Percentiles rank a stretch among this genome's conserved stretches.
Evolutionary conservation across 1,140 invertebrate species (phyloP).

Genomic region (Drosophila teissieri): DNA sequence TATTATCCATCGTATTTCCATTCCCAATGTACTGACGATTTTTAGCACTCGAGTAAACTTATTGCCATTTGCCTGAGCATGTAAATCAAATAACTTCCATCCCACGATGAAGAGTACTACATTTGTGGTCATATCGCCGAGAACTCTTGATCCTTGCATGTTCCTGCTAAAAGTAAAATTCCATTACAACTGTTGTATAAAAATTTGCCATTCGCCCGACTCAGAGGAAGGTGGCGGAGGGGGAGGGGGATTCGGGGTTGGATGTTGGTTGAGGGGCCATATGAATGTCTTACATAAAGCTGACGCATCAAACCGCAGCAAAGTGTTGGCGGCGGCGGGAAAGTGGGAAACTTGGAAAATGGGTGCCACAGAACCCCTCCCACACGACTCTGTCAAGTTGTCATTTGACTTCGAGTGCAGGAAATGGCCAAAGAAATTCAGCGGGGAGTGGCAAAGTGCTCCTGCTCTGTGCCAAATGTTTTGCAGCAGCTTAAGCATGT

Average conservation of each 20-base stretch:
- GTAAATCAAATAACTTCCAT: background rate
- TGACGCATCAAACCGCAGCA: conserved; percentile 71
- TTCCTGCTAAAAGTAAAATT: conserved; percentile 60
- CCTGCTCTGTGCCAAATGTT: conserved; percentile 53
- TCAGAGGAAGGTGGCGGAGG: conserved; percentile 1
- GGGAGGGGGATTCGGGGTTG: background rate
- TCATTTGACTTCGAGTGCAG: conserved; percentile 70
- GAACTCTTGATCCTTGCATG: conserved; percentile 4
- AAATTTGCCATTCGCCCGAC: conserved; percentile 54
- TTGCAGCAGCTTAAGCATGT: conserved; percentile 79
- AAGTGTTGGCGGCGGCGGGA: conserved; percentile 35
- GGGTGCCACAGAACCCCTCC: conserved; percentile 13
- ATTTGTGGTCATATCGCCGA: background rate
- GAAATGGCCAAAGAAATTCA: conserved; percentile 43
- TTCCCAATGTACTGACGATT: background rate
- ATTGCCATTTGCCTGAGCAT: background rate
- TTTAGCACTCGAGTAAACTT: background rate
- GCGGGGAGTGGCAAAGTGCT: conserved; percentile 1
- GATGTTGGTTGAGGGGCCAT: conserved; percentile 10
- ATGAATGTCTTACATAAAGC: conserved; percentile 74
- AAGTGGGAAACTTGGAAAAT: conserved; percentile 12
- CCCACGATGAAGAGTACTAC: conserved; percentile 13
- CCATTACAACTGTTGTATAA: conserved; percentile 58
- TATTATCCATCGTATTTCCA: too few relatives aligned
- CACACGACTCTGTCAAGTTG: conserved; percentile 56